Evolutionary conservation across 2,113 vertebrate genomes (phyloP), one percentile per base, ranked within the genome.

Genomic region (Pteruthius melanotis): DNA sequence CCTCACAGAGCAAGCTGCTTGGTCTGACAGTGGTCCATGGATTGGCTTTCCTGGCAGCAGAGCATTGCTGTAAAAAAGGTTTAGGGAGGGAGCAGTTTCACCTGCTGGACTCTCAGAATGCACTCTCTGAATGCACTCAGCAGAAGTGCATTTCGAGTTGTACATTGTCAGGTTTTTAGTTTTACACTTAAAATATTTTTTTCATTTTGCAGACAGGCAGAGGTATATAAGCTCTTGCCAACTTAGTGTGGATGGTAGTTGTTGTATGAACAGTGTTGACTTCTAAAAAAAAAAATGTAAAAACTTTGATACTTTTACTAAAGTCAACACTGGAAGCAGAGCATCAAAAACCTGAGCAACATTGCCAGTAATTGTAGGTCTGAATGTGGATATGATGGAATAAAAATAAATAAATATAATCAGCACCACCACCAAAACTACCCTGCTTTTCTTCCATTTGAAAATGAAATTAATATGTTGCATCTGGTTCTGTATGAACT

Each of bases 101-200:
- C n/a, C 15, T 71, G 20, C 19, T 52, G 20, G n/a, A 15, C n/a
- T 74, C 0, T 0, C n/a, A n/a, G n/a, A n/a, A n/a, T n/a, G n/a
- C n/a, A n/a, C n/a, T n/a, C n/a, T n/a, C n/a, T n/a, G n/a, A n/a
- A n/a, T n/a, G n/a, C n/a, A n/a, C n/a, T 39, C 45, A 35, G 39
- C 54, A 69, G 45, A 83, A 85, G 20, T n/a, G 11, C n/a, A 17
- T 37, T 42, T 76, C 21, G 39, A 74, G 13, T 77, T 61, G 14
- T 63, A 26, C 16, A 1, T 28, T 69, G n/a, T 66, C 54, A 63
- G 5, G 6, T 11, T 81, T 79, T 77, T 75, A 45, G n/a, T 60
- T 75, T 60, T 71, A 28, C 5, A 10, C 37, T 61, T 83, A 44
- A 44, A 63, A 12, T 49, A 21, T 18, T 65, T 60, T 60, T 63